Percentiles rank a stretch among this genome's conserved stretches.
These are phyloP conservation scores for Micoletzkya japonica DNA, from an alignment of 2,888 invertebrate genomes.

Conservation along the genomic window DNA sequence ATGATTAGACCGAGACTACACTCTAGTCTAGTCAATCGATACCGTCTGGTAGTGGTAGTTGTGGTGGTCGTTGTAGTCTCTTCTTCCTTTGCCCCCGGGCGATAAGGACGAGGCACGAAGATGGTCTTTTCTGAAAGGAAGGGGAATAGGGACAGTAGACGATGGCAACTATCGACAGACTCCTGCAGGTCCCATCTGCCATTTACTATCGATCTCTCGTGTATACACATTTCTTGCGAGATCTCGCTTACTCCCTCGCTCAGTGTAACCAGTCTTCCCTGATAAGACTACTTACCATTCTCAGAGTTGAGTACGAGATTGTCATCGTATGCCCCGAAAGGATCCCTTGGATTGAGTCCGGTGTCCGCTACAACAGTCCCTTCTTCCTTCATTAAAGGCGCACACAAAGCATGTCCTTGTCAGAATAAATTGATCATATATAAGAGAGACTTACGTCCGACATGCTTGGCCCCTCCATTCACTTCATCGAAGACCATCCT, in stretches of 20 bases:
- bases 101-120: constrained; percentile 57
- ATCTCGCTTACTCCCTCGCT: neutral
- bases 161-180: neutral
- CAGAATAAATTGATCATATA: neutral
- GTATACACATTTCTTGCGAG: neutral
- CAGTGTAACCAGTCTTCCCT: too few species aligned
- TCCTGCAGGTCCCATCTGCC: neutral
- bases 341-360: constrained; percentile 35
- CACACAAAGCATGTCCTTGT: neutral
- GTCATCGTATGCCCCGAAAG: constrained; percentile 59
- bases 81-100: constrained; percentile 53
- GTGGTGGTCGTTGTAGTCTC: constrained; percentile 42
- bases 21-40: neutral
- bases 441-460: neutral
- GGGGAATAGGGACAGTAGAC: neutral
- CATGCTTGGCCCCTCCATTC: constrained; percentile 43
- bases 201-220: too few species aligned
- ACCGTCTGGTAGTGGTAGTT: constrained; percentile 28
- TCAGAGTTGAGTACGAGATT: constrained; percentile 46
- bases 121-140: constrained; percentile 48
- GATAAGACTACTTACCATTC: constrained; percentile 36
- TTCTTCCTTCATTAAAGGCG: neutral
- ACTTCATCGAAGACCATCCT: constrained; percentile 51
- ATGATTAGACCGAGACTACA: neutral
- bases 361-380: constrained; percentile 36